Evolutionary conservation across 2,797 vertebrate species (phyloP).

Genomic region (Acanthurus leucopareius): DNA sequence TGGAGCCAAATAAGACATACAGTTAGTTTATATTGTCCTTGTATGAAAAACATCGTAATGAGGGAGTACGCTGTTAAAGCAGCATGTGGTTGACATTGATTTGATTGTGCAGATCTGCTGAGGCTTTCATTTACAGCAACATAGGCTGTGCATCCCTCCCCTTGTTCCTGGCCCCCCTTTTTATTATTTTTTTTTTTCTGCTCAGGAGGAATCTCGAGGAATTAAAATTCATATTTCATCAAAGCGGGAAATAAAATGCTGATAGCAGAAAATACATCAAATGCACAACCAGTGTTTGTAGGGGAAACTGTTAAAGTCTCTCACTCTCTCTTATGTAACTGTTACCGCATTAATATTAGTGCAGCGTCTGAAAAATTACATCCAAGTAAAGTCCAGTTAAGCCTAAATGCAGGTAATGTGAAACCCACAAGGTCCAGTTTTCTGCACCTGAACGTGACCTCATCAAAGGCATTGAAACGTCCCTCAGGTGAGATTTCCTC

Average conservation of each 20-base stretch:
- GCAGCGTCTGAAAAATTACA: not conserved
- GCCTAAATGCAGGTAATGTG: not conserved
- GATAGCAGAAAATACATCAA: constrained; percentile 68
- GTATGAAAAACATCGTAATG: constrained; percentile 54
- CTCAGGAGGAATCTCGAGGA: constrained; percentile 61
- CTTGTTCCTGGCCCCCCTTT: constrained; percentile 15
- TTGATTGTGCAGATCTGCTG: constrained; percentile 69
- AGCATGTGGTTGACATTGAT: constrained; percentile 63
- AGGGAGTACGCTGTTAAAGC: constrained; percentile 40
- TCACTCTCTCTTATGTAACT: constrained; percentile 44
- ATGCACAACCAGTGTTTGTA: constrained; percentile 50
- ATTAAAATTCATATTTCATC: constrained; percentile 76
- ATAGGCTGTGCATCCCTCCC: constrained; percentile 28
- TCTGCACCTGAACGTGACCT: constrained; percentile 28
- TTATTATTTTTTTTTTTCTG: constrained; percentile 61
- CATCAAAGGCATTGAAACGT: constrained; percentile 4
- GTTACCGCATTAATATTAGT: constrained; percentile 35
- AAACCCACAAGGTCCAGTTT: constrained; percentile 24
- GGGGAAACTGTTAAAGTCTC: constrained; percentile 24
- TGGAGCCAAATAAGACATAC: constrained; percentile 19
- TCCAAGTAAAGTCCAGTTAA: constrained; percentile 36
- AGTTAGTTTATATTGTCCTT: constrained; percentile 47
- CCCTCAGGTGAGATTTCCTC: constrained; percentile 18
- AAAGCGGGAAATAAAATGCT: constrained; percentile 71
- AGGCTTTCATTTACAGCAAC: constrained; percentile 63